Conservation (phyloP, 2,888 invertebrate genomes). For the Synanthedon andrenaeformis region DNA sequence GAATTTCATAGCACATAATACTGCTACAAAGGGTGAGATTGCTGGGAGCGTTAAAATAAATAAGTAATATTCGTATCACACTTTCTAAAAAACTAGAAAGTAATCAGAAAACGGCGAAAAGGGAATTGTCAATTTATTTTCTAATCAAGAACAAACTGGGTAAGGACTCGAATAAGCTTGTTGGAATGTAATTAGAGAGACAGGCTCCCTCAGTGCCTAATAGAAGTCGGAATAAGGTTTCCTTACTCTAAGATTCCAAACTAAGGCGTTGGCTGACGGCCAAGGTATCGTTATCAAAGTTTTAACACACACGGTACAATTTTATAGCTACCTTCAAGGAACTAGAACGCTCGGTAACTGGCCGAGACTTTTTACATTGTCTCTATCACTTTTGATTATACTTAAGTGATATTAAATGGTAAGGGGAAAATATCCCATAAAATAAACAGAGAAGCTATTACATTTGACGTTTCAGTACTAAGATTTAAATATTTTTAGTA, state of each 20-base stretch:
- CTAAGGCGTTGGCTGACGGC: background rate
- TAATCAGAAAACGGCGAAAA: background rate
- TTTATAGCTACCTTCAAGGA: too few species aligned
- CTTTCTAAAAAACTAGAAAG: background rate
- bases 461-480: too few species aligned
- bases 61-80: background rate
- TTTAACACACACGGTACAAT: background rate
- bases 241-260: background rate
- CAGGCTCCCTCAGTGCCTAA: constrained; percentile 5
- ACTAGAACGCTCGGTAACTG: too few species aligned
- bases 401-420: too few species aligned
- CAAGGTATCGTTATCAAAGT: background rate
- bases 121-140: background rate
- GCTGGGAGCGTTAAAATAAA: too few species aligned
- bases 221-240: constrained; percentile 6
- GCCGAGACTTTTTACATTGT: too few species aligned
- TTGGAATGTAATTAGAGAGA: constrained; percentile 21
- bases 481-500: too few species aligned
- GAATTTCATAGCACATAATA: too few species aligned
- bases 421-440: too few species aligned
- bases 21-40: too few species aligned
- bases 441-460: too few species aligned
- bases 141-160: background rate
- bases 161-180: constrained; percentile 6
- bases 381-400: too few species aligned